phyloP scores from a whole-genome alignment of 2,888 invertebrate genomes.

The Panorpa germanica region DNA sequence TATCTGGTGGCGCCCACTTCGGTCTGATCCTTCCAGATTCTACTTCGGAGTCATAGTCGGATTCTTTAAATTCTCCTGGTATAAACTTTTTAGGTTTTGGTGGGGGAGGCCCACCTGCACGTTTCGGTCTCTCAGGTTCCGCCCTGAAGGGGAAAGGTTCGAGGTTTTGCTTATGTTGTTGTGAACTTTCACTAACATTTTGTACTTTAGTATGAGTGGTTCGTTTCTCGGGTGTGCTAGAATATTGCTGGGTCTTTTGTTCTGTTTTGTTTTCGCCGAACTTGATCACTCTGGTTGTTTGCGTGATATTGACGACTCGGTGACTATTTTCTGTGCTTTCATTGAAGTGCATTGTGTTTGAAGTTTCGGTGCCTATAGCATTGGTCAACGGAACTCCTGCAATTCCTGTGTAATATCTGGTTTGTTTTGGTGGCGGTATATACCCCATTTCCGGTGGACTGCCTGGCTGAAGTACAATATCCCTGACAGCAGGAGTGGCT shows the following conservation, averaged over 20 bases:
- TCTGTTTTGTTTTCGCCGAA: constrained; percentile 32
- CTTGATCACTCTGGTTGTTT: constrained; percentile 47
- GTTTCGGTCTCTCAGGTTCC: constrained; percentile 22
- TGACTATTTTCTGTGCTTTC: constrained; percentile 45
- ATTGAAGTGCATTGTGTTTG: constrained; percentile 48
- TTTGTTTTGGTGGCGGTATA: constrained; percentile 28
- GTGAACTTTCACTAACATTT: too few species aligned
- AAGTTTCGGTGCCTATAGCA: constrained; percentile 44
- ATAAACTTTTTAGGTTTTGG: constrained; percentile 44
- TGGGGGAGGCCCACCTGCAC: constrained; percentile 25
- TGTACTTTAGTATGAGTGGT: constrained; percentile 7
- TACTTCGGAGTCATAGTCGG: constrained; percentile 50
- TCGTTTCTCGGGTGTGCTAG: constrained; percentile 11
- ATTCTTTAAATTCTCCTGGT: constrained; percentile 42
- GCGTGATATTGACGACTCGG: constrained; percentile 45
- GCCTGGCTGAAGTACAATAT: constrained; percentile 29
- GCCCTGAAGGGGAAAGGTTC: constrained; percentile 28
- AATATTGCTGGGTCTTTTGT: constrained; percentile 14
- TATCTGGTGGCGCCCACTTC: constrained; percentile 41
- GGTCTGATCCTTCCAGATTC: constrained; percentile 37
- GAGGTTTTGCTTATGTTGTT: too few species aligned
- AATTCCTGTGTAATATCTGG: constrained; percentile 32
- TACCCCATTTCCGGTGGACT: constrained; percentile 36
- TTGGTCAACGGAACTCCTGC: constrained; percentile 36
- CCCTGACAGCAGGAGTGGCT: constrained; percentile 19